These are phyloP conservation scores for Eulithis testata DNA, from an alignment of 2,888 invertebrate species.

Conservation along the genomic window DNA sequence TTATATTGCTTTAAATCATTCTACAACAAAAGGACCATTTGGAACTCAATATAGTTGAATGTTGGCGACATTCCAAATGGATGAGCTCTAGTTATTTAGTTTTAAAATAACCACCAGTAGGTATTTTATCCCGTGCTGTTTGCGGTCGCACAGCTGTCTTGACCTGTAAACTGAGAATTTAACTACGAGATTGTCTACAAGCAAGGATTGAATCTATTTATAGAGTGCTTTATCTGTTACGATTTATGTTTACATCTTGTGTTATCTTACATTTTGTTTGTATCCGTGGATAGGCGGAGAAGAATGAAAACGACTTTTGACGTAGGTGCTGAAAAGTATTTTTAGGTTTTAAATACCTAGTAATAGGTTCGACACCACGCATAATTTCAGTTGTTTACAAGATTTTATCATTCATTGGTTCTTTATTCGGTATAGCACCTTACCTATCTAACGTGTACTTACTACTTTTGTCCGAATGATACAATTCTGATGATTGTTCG, in stretches of 20 bases:
- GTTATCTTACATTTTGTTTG: slow-evolving; percentile 5
- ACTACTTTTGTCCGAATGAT: too few relatives aligned
- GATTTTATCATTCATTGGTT: too few relatives aligned
- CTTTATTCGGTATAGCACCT: too few relatives aligned
- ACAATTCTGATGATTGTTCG: too few relatives aligned
- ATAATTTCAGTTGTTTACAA: too few relatives aligned
- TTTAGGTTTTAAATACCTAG: too few relatives aligned
- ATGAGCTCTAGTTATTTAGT: slow-evolving; percentile 69
- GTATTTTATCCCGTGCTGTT: slow-evolving; percentile 72
- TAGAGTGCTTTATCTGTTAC: slow-evolving; percentile 10
- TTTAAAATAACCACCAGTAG: slow-evolving; percentile 68
- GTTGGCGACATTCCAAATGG: slow-evolving; percentile 77
- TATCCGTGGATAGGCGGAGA: slow-evolving; percentile 1
- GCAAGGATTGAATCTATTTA: slow-evolving; percentile 29
- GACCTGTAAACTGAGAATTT: slow-evolving; percentile 50
- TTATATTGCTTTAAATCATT: not conserved
- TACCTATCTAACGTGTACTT: too few relatives aligned
- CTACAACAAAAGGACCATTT: slow-evolving; percentile 55
- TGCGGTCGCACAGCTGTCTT: slow-evolving; percentile 62
- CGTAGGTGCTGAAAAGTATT: too few relatives aligned
- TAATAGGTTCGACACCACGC: too few relatives aligned
- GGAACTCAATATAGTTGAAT: slow-evolving; percentile 57
- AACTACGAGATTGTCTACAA: slow-evolving; percentile 26
- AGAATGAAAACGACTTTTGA: not conserved
- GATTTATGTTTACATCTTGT: slow-evolving; percentile 11